Percentiles rank a stretch among this genome's conserved stretches.
These are phyloP conservation scores for Schizaphis graminum DNA, from an alignment of 2,888 invertebrate species.

Conservation along the genomic window DNA sequence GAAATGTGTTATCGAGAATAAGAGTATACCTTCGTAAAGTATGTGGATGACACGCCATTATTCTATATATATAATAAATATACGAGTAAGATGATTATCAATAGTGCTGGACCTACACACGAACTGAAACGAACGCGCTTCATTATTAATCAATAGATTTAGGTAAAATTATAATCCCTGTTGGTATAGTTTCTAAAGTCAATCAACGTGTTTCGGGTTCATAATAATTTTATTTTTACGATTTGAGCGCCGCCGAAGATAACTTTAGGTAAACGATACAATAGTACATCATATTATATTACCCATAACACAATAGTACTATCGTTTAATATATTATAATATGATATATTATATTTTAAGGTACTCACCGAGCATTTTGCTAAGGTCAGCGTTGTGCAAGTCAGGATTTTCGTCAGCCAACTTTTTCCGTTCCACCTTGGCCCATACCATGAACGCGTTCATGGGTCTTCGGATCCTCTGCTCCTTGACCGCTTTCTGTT, in stretches of 20 bases:
- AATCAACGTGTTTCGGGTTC: neutral
- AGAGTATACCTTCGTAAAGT: no score
- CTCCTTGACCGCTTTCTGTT: slow-evolving; percentile 79
- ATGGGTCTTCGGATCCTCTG: slow-evolving; percentile 94
- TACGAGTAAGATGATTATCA: no score
- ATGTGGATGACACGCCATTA: no score
- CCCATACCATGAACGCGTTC: slow-evolving; percentile 99
- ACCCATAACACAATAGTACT: neutral
- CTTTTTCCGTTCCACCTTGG: slow-evolving; percentile 95
- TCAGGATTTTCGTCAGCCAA: slow-evolving; percentile 98
- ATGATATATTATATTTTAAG: neutral
- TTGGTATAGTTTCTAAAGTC: neutral
- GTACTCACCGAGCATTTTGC: slow-evolving; percentile 97
- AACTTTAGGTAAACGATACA: neutral
- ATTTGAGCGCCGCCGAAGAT: neutral
- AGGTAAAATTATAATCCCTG: no score
- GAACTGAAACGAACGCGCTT: no score
- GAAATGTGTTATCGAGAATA: no score
- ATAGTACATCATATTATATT: neutral
- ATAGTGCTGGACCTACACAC: no score
- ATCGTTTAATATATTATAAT: no score
- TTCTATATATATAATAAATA: no score
- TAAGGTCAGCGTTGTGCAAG: slow-evolving; percentile 97
- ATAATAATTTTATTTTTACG: neutral
- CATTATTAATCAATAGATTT: no score